Evolutionary conservation across 2,797 vertebrate genomes (phyloP).

Genomic region (Thunnus albacares): DNA sequence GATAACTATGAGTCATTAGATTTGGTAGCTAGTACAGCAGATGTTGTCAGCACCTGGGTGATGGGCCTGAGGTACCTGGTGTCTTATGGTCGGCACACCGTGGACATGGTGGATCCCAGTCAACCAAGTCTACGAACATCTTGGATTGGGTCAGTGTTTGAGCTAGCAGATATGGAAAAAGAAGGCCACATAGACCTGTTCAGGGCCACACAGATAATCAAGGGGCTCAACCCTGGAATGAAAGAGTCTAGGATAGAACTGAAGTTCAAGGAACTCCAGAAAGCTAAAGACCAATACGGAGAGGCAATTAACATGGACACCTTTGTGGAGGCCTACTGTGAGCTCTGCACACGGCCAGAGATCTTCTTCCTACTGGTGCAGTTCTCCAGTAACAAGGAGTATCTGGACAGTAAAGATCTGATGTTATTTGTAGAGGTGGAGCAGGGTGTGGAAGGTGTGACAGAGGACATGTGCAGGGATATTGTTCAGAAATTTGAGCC

Average conservation of each 20-base stretch:
- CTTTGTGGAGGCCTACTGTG: constrained; percentile 92
- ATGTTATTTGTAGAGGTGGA: constrained; percentile 94
- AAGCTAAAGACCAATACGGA: constrained; percentile 88
- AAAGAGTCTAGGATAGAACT: constrained; percentile 92
- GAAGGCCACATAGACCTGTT: constrained; percentile 89
- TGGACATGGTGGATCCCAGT: constrained; percentile 85
- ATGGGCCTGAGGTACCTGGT: constrained; percentile 95
- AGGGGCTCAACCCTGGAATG: constrained; percentile 94
- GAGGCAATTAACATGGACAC: constrained; percentile 88
- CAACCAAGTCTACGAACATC: constrained; percentile 91
- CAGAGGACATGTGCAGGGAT: constrained; percentile 91
- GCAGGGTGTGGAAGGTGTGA: constrained; percentile 93
- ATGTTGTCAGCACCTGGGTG: constrained; percentile 94
- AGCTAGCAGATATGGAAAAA: constrained; percentile 90
- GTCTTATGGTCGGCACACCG: constrained; percentile 92
- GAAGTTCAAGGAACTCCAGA: constrained; percentile 95
- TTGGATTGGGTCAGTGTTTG: constrained; percentile 94
- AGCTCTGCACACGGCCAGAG: constrained; percentile 94
- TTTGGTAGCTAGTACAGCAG: constrained; percentile 91
- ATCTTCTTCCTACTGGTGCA: constrained; percentile 94
- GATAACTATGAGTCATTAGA: constrained; percentile 96
- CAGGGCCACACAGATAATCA: constrained; percentile 92
- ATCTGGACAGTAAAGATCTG: constrained; percentile 93
- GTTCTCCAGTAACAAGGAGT: constrained; percentile 97
- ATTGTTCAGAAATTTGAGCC: constrained; percentile 92